Base-by-base conservation (phyloP, 2,113 vertebrate species). In the Martes martes region DNA sequence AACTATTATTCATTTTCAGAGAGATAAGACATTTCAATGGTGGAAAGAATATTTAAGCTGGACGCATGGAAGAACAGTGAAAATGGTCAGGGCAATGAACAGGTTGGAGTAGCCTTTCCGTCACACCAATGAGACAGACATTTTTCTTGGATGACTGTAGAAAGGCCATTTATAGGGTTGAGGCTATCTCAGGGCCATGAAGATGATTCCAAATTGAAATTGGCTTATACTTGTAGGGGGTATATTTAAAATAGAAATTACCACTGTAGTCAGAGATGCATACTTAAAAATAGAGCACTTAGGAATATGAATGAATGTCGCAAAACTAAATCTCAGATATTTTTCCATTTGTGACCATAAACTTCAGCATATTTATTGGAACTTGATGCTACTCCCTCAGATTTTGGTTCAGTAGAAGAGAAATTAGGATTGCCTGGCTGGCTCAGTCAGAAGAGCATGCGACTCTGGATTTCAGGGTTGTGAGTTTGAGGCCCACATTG, bases 11-110 rank as follows among this genome's bases (percentile, higher is more conserved):
- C 73, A 73, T 80, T 63, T 81, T 15, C 42, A 92, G 8, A 87
- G 61, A 97, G 31, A 96, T 14, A 91, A 97, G 74, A 95, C 83
- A 92, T 87, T 84, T 87, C 92, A 95, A 86, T 15, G 19, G 36
- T 23, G 96, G 91, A 18, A 92, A 94, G 79, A 73, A 97, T 87
- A 88, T 85, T 73, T 92, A 94, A 92, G 57, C 36, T 96, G 39
- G 52, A 92, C 39, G 45, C 39, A 42, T 13, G 42, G 85, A 78
- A 88, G 24, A 71, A 39, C 15, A 88, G 55, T 33, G 63, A 74
- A 52, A 92, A 55, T 45, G 59, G 36, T 26, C 73, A 84, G 87
- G 39, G 36, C n/a, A 63, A 74, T 7, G 23, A 91, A 39, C 24
- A 71, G 63, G 31, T 52, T 82, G 69, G 21, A 16, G 36, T 4